These are phyloP conservation scores for Pygoscelis antarcticus DNA, from an alignment of 2,113 vertebrate species.

Conservation along the genomic window DNA sequence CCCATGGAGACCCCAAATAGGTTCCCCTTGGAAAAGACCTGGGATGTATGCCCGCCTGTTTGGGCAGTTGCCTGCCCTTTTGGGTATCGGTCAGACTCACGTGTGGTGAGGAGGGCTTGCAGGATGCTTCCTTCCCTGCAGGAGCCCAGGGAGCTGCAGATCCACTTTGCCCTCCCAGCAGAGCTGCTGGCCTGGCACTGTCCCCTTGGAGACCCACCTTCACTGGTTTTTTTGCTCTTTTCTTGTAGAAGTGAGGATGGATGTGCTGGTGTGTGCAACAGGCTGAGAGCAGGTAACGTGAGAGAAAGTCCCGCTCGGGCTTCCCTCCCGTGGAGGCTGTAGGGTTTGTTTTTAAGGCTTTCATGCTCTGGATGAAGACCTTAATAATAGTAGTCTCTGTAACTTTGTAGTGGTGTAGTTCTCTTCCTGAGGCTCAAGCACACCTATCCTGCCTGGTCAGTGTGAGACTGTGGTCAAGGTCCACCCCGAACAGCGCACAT, in stretches of 20 bases:
- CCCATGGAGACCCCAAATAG: not conserved
- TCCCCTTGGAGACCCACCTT: not conserved
- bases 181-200: not conserved
- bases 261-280: not conserved
- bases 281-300: not conserved
- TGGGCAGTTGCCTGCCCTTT: not conserved
- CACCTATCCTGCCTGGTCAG: not conserved
- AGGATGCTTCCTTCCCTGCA: not conserved
- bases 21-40: not conserved
- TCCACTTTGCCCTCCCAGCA: not conserved
- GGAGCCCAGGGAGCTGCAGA: not conserved
- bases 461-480: not conserved
- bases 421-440: not conserved
- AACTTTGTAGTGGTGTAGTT: not conserved
- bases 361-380: not conserved
- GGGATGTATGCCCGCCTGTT: not conserved
- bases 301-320: not conserved
- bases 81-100: fast-evolving
- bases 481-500: not conserved
- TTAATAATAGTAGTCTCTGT: not conserved
- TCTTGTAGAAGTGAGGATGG: not conserved
- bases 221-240: not conserved
- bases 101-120: not conserved
- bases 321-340: not conserved
- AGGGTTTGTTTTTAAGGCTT: not conserved